Evolutionary conservation across 1,140 invertebrate genomes (phyloP), one percentile per base, ranked within the genome.

Genomic region (Belonocnema kinseyi): DNA sequence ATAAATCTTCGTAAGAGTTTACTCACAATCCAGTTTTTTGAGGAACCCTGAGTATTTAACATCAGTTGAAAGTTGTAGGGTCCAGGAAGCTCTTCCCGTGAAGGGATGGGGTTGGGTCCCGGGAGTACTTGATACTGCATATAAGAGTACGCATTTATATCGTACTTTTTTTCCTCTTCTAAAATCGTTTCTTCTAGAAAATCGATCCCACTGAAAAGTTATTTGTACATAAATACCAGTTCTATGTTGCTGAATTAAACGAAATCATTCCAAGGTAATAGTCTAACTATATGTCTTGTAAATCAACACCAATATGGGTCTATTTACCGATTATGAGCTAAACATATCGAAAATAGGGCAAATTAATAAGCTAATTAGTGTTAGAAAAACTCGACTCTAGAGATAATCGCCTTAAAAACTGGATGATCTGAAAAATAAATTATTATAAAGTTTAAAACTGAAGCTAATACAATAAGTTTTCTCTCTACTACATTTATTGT

Each of bases 21-120:
- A 85, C 88, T 85, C 82, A 91, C 90, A 52, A 86, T 76, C 85
- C 85, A 90, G 75, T 89, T 80, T 74, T 88, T 89, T 26, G 79
- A 77, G 16, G 78, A 74, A 13, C 83, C 80, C 14, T 85, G 80
- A 50, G 82, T 79, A 56, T 83, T 86, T 14, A 90, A 72, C 5
- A 80, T 72, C 4, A 87, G 73, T 19, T 88, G 78, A 61, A 91
- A 91, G 75, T 90, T 86, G 4, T 77, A 81, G 52, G 74, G 17
- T 16, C 90, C 89, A 5, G 87, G 52, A 83, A 89, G 90, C 73
- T 87, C 84, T 21, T 90, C 87, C 16, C 58, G 11, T 3, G 58
- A 16, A 16, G 26, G 11, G 14, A 66, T 33, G 4, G 26, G 40
- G 40, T 46, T 46, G 8, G 40, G 40, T 46, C 40, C 40, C 40